A percentile compares a stretch with the other conserved stretches of the same genome.
These are phyloP conservation scores for Suncus etruscus DNA, from an alignment of 2,113 vertebrate genomes.

Conservation along the genomic window DNA sequence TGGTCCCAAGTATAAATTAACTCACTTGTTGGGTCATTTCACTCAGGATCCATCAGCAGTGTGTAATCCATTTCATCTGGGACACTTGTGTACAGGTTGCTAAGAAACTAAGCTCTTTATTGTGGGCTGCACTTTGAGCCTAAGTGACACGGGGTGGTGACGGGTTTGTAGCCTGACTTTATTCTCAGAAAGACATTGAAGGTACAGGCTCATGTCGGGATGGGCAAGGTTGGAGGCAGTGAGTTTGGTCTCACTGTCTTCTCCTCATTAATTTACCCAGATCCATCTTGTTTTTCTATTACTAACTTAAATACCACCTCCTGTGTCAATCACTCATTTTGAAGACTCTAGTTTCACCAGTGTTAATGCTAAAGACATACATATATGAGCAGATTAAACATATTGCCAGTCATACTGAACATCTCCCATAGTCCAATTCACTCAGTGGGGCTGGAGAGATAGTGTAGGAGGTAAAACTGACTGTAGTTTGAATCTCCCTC, in stretches of 20 bases:
- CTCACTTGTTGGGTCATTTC: slow-evolving; percentile 72
- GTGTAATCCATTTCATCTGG: slow-evolving; percentile 84
- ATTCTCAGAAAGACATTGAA: neutral
- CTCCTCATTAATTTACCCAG: neutral
- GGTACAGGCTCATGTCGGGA: neutral
- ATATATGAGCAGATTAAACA: neutral
- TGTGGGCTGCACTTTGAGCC: neutral
- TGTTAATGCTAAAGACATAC: neutral
- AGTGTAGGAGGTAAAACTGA: no score
- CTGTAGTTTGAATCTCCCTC: no score
- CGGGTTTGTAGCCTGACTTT: neutral
- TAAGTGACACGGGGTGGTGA: neutral
- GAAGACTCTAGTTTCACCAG: neutral
- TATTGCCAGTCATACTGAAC: neutral
- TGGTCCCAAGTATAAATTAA: slow-evolving; percentile 77
- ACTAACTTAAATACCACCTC: neutral
- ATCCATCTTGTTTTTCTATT: neutral
- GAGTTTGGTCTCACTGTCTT: neutral
- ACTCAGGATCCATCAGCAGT: slow-evolving; percentile 79
- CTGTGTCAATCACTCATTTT: neutral
- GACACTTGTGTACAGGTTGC: slow-evolving; percentile 80
- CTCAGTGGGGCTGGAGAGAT: no score
- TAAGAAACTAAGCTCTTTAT: slow-evolving; percentile 83
- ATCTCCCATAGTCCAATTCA: neutral
- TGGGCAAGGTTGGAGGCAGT: neutral